Conservation (phyloP, 2,113 vertebrate genomes). For the Corythornis cristatus region DNA sequence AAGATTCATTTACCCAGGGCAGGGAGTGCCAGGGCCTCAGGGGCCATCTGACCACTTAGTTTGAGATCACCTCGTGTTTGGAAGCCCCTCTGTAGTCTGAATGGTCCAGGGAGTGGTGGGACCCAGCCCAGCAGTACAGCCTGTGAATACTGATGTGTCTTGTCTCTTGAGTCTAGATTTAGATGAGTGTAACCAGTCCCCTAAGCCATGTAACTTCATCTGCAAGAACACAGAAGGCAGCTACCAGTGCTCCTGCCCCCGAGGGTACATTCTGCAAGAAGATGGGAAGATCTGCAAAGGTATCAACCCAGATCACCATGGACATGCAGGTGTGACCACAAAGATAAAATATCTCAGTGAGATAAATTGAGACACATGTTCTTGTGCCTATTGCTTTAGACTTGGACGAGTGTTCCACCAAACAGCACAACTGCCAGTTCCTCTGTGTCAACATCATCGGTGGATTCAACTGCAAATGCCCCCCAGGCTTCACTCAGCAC, state of each 20-base stretch:
- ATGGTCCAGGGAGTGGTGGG: background rate
- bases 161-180: conserved; percentile 76
- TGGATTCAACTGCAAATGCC: conserved; percentile 92
- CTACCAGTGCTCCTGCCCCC: conserved; percentile 92
- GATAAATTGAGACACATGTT: background rate
- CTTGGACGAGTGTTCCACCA: conserved; percentile 92
- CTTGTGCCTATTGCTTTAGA: conserved; percentile 71
- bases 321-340: rapidly evolving
- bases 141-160: background rate
- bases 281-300: conserved; percentile 94
- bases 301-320: background rate
- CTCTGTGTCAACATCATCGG: conserved; percentile 91
- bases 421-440: conserved; percentile 97
- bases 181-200: conserved; percentile 90
- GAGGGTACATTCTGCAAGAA: conserved; percentile 89
- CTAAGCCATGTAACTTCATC: conserved; percentile 91
- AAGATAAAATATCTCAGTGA: background rate
- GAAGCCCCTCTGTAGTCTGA: background rate
- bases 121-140: background rate
- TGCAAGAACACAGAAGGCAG: conserved; percentile 96
- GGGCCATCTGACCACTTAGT: background rate
- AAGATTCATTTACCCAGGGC: background rate
- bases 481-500: conserved; percentile 90
- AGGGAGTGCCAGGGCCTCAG: background rate
- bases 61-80: rapidly evolving